Conservation (phyloP, 2,113 vertebrate genomes). For the Myotis davidii region DNA sequence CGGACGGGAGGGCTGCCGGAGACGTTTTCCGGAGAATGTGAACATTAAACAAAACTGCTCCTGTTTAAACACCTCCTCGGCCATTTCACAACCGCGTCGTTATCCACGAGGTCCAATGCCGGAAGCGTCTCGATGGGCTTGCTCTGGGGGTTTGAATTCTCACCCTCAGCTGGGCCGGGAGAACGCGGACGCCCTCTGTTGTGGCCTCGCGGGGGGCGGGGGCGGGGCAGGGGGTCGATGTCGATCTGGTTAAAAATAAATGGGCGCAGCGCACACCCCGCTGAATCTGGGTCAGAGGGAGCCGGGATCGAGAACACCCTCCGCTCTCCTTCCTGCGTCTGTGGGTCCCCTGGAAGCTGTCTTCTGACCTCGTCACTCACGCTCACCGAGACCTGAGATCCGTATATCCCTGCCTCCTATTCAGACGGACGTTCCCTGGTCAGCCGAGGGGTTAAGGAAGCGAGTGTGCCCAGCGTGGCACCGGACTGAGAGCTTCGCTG, state of each 20-base stretch:
- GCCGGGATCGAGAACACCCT: neutral
- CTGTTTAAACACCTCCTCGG: constrained; percentile 46
- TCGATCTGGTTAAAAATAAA: constrained; percentile 49
- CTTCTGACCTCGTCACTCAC: too few relatives aligned
- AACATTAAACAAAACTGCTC: constrained; percentile 52
- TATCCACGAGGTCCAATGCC: constrained; percentile 45
- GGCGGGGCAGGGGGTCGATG: neutral
- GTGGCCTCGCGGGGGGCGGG: neutral
- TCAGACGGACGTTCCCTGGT: too few relatives aligned
- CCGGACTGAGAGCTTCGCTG: too few relatives aligned
- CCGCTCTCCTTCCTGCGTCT: too few relatives aligned
- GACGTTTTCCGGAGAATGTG: neutral
- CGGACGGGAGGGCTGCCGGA: neutral
- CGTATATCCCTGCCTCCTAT: too few relatives aligned
- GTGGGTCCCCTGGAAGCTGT: too few relatives aligned
- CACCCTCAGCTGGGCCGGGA: neutral
- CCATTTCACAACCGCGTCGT: constrained; percentile 49
- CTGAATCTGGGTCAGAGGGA: neutral
- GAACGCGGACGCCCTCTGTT: neutral
- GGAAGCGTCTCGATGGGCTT: neutral
- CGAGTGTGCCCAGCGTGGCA: too few relatives aligned
- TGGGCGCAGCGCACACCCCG: neutral
- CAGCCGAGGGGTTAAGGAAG: too few relatives aligned
- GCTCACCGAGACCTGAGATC: too few relatives aligned
- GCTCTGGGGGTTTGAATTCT: constrained; percentile 16